A percentile compares a stretch with the other conserved stretches of the same genome.
phyloP scores from a whole-genome alignment of 2,888 invertebrate genomes.

The Rhyacophila evoluta region DNA sequence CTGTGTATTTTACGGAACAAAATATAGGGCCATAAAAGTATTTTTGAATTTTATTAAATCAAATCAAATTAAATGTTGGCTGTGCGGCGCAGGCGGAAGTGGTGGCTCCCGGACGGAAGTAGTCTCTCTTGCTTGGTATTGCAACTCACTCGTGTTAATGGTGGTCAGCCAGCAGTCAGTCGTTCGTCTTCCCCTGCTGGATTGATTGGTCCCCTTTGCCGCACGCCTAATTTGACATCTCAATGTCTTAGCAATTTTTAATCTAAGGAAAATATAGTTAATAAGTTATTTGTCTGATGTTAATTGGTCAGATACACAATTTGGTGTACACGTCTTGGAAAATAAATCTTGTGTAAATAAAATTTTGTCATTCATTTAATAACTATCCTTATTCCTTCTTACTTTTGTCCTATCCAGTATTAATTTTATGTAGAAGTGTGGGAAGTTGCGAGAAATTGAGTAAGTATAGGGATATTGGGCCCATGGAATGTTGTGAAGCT shows the following conservation, averaged over 20 bases:
- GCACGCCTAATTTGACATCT: constrained; percentile 35
- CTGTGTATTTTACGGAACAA: constrained; percentile 54
- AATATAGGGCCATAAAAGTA: constrained; percentile 46
- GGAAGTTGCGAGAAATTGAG: too few species aligned
- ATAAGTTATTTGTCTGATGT: constrained; percentile 50
- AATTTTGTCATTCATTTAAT: constrained; percentile 8
- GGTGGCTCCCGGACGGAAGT: neutral
- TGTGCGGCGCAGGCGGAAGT: neutral
- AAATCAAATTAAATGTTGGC: constrained; percentile 17
- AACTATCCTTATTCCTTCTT: neutral
- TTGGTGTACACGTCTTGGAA: constrained; percentile 55
- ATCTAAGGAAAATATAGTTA: constrained; percentile 48
- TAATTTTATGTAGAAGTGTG: too few species aligned
- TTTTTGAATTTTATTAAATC: constrained; percentile 35
- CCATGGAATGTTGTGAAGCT: too few species aligned
- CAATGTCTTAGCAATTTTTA: constrained; percentile 49
- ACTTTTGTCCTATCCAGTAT: neutral
- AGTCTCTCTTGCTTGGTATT: constrained; percentile 36
- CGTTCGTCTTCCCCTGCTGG: constrained; percentile 12
- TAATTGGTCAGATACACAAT: constrained; percentile 50
- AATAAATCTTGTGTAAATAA: constrained; percentile 55
- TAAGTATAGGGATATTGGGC: too few species aligned
- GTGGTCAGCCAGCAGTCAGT: constrained; percentile 25
- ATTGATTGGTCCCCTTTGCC: neutral
- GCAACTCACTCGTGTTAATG: neutral